Base-by-base conservation (phyloP, 1,140 invertebrate genomes). In the Pachyrhynchus sulphureomaculatus region DNA sequence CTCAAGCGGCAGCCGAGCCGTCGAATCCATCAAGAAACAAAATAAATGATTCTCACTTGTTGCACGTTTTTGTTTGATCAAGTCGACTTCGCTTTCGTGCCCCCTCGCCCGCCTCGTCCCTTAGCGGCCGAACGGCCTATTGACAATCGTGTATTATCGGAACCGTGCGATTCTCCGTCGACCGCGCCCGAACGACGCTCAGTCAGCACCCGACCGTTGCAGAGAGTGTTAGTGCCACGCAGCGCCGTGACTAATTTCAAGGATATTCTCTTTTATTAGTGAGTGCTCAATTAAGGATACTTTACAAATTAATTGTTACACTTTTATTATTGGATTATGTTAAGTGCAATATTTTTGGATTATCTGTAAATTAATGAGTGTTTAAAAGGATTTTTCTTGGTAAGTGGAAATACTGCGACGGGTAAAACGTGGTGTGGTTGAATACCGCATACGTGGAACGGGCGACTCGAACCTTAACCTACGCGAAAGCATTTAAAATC, bases 31-130 rank as follows among this genome's bases (percentile, higher is more conserved):
- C 41, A 21, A 33, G 37, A 58, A 44, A 48, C 33, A 55, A 62
- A 62, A 62, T 62, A 62, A 62, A 62, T 26, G 60, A 62, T 62
- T 39, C 32, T 61, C 60, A 62, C 60, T 62, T 62, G 60, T 62
- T 62, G 60, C 60, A 53, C 60, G 60, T 62, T 62, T 62, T 62
- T 62, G 52, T 62, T 62, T 62, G 47, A 62, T 62, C 60, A 34
- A 55, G 34, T 62, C 49, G 57, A 52, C 45, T 60, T 56, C 60
- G 52, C 60, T 62, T 62, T 52, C 24, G 32, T 23, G n/a, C 5
- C 23, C 18, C 10, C 20, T 0, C 32, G 34, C 32, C 60, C 26
- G 37, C 60, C n/a, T 33, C 47, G n/a, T 24, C 51, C 23, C 26
- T 17, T 23, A 8, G 51, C 44, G 32, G 23, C 37, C 52, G 52